A percentile compares a stretch with the other conserved stretches of the same genome.
phyloP scores from a whole-genome alignment of 2,888 invertebrate genomes.

The Perizoma affinitatum region DNA sequence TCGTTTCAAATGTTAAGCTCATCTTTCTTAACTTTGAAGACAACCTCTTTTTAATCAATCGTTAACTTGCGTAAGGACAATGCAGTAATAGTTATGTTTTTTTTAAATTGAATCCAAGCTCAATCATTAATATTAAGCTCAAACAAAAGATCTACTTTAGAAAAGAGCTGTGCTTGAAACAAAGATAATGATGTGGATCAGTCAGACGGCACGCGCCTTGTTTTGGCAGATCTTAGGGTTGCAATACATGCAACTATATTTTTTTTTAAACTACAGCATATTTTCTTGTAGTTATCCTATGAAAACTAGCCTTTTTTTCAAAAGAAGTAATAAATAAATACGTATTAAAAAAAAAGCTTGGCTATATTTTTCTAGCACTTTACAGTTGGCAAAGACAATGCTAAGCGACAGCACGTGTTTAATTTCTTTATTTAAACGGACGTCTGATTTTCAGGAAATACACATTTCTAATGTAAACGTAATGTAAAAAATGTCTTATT shows the following conservation, averaged over 20 bases:
- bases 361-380: no score
- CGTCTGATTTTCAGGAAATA: no score
- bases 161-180: constrained; percentile 24
- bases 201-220: constrained; percentile 65
- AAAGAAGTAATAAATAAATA: background rate
- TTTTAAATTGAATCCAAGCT: constrained; percentile 40
- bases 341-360: no score
- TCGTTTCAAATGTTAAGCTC: no score
- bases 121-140: constrained; percentile 52
- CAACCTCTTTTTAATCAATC: constrained; percentile 12
- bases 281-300: no score
- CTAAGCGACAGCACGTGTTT: no score
- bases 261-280: no score
- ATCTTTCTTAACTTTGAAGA: background rate
- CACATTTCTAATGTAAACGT: no score
- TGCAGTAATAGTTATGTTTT: constrained; percentile 34
- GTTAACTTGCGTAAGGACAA: constrained; percentile 30
- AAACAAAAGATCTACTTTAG: constrained; percentile 59
- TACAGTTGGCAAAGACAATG: no score
- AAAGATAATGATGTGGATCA: constrained; percentile 52
- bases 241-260: constrained; percentile 15
- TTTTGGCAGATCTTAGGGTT: constrained; percentile 44
- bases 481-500: no score
- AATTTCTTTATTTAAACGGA: no score
- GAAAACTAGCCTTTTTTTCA: background rate